Evolutionary conservation across 2,888 invertebrate genomes (phyloP).

Genomic region (Brachycybe producta): DNA sequence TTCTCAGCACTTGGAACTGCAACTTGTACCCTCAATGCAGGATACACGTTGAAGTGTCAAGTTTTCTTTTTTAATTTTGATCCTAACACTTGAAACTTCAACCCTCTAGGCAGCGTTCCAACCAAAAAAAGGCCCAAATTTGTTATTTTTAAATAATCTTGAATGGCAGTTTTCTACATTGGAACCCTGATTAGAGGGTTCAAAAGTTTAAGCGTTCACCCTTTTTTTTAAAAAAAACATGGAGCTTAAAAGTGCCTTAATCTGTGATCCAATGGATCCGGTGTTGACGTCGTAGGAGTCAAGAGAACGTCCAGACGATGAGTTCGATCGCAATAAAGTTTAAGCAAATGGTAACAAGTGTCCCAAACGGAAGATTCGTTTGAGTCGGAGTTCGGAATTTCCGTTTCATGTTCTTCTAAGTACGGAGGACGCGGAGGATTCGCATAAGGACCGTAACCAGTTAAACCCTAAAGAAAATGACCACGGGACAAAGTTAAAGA

Average conservation of each 20-base stretch:
- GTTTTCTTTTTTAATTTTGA: too few relatives aligned
- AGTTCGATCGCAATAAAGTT: slow-evolving; percentile 49
- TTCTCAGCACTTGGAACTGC: too few relatives aligned
- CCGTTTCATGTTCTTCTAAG: too few relatives aligned
- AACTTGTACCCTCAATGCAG: too few relatives aligned
- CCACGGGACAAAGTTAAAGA: background rate
- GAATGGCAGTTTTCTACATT: background rate
- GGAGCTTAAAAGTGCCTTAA: slow-evolving; percentile 31
- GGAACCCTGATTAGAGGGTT: background rate
- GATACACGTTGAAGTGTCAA: too few relatives aligned
- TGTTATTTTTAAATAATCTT: too few relatives aligned
- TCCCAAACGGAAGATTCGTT: slow-evolving; percentile 39
- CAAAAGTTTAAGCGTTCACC: background rate
- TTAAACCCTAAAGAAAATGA: slow-evolving; percentile 1
- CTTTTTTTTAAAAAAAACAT: too few relatives aligned
- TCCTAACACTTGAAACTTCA: too few relatives aligned
- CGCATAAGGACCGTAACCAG: slow-evolving; percentile 6
- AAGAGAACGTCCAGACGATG: slow-evolving; percentile 49
- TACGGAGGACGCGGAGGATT: slow-evolving; percentile 7
- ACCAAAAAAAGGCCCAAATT: too few relatives aligned
- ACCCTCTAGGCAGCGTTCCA: too few relatives aligned
- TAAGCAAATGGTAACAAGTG: slow-evolving; percentile 67
- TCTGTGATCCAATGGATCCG: slow-evolving; percentile 68
- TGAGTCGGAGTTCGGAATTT: too few relatives aligned
- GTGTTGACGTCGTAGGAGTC: slow-evolving; percentile 60